Evolutionary conservation across 2,888 invertebrate genomes (phyloP).

Genomic region (Autographa gamma): DNA sequence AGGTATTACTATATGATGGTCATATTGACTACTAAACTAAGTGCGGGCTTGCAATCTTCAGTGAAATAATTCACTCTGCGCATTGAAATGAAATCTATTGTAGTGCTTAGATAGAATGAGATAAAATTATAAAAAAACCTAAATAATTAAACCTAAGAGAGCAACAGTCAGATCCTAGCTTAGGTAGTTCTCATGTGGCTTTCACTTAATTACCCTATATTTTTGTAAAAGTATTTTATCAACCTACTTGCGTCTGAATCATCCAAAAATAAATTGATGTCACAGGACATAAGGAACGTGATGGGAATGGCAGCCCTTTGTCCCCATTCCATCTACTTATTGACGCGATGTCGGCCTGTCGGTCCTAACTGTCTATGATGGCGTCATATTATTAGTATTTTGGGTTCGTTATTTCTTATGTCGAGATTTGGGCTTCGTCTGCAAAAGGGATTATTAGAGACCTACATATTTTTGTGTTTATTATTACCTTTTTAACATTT

Average conservation of each 20-base stretch:
- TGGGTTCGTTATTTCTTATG: neutral
- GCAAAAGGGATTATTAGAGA: neutral
- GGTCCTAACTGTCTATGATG: neutral
- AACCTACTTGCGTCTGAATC: neutral
- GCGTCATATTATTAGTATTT: neutral
- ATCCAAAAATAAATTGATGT: constrained; percentile 47
- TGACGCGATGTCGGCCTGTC: neutral
- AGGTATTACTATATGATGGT: no score
- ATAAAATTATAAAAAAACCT: no score
- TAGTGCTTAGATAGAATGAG: no score
- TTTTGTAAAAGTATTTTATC: neutral
- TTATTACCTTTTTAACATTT: no score
- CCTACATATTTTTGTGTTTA: no score
- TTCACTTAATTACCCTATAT: neutral
- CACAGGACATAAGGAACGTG: constrained; percentile 58
- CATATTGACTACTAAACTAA: no score
- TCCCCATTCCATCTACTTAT: constrained; percentile 24
- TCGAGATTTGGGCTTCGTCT: neutral
- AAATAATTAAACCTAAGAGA: no score
- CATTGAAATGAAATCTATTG: no score
- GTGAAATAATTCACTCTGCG: no score
- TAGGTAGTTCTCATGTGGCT: no score
- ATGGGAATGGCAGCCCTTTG: constrained; percentile 34
- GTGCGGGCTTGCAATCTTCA: no score
- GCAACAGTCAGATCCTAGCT: no score